Conservation (phyloP, 92 coral and sea anemone species). For the Plumapathes pennacea region DNA sequence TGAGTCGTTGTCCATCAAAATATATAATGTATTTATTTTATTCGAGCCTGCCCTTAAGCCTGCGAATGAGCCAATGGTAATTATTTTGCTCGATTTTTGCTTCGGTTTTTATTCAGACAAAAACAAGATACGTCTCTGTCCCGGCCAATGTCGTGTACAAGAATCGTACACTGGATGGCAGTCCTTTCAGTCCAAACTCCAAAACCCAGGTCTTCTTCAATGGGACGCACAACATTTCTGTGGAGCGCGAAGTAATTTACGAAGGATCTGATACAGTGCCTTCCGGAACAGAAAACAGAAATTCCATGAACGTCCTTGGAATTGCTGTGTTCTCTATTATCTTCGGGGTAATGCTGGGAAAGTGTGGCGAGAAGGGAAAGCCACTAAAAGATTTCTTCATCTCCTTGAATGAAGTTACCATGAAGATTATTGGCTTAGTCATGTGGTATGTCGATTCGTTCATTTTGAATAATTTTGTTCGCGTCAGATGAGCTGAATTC, state of each 20-base stretch:
- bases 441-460: slow-evolving; percentile 55
- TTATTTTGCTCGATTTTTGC: background rate
- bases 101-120: slow-evolving; percentile 33
- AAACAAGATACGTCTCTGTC: slow-evolving; percentile 32
- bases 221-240: slow-evolving; percentile 51
- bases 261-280: slow-evolving; percentile 63
- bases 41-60: too few relatives aligned
- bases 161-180: slow-evolving; percentile 16
- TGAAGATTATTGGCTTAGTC: slow-evolving; percentile 48
- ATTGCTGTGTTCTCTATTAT: slow-evolving; percentile 61
- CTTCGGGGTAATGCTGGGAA: slow-evolving; percentile 60
- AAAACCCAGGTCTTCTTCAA: slow-evolving; percentile 29
- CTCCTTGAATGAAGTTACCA: slow-evolving; percentile 52
- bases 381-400: slow-evolving; percentile 56
- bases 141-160: slow-evolving; percentile 28
- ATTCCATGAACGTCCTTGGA: slow-evolving; percentile 75
- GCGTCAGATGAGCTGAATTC: too few relatives aligned
- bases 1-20: too few relatives aligned
- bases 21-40: too few relatives aligned
- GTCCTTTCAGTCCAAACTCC: slow-evolving; percentile 23
- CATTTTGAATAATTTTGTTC: background rate
- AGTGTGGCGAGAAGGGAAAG: slow-evolving; percentile 62
- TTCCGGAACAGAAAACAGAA: slow-evolving; percentile 32
- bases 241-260: slow-evolving; percentile 24
- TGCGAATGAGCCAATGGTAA: background rate